phyloP scores from a whole-genome alignment of 1,140 invertebrate genomes.

The Platyscapa corneri region DNA sequence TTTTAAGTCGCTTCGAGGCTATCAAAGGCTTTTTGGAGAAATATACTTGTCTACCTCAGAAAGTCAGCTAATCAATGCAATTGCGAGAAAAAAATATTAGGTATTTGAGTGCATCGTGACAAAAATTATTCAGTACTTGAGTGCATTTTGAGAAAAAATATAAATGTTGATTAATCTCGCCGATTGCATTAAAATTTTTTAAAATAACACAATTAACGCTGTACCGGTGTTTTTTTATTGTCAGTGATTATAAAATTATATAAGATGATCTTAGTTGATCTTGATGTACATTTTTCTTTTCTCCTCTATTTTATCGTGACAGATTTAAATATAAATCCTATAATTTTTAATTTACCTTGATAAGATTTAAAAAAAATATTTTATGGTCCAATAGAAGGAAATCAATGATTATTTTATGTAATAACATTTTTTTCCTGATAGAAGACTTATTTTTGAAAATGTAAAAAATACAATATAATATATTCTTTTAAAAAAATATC shows the following conservation, averaged over 20 bases:
- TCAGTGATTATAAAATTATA: neutral
- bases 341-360: no score
- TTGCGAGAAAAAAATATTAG: slow-evolving; percentile 53
- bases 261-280: neutral
- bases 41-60: slow-evolving; percentile 75
- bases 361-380: no score
- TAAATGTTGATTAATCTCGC: neutral
- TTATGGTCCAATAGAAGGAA: neutral
- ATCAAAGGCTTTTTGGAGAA: slow-evolving; percentile 71
- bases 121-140: no score
- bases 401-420: neutral
- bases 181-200: slow-evolving; percentile 25
- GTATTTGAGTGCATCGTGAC: neutral
- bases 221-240: no score
- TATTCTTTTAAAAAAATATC: no score
- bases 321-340: no score
- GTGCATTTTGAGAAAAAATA: no score
- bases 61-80: slow-evolving; percentile 66
- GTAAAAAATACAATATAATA: no score
- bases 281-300: no score
- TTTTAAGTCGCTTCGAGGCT: slow-evolving; percentile 63
- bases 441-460: no score
- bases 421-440: no score
- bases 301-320: no score
- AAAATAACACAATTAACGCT: slow-evolving; percentile 22